Evolutionary conservation across 2,113 vertebrate genomes (phyloP), one percentile per base, ranked within the genome.

Genomic region (Petroica traversi): DNA sequence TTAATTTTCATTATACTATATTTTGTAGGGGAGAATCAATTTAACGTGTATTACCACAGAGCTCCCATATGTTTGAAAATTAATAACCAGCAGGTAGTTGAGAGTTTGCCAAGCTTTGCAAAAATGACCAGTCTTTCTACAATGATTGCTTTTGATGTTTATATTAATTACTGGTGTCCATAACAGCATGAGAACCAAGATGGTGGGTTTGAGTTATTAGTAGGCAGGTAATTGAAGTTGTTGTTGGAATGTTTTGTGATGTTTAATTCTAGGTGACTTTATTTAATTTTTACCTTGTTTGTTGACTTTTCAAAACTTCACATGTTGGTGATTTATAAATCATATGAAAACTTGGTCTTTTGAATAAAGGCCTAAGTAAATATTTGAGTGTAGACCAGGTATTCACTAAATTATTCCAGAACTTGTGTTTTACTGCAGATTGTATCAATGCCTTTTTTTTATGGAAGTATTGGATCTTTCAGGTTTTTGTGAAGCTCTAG

Each of bases 31-130:
- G 98, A 98, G 98, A 99, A 98, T 98, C 98, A 99, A 98, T 99
- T 99, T 99, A 97, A 98, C 45, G 33, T 98, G 98, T 98, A 98
- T 98, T 98, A 99, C 99, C 98, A 98, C 98, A 98, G 99, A 97
- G 98, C 97, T 99, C 98, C 99, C 99, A 99, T 99, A 99, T 99
- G 99, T 98, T 99, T 98, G 98, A 98, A 99, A 99, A 99, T 99
- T 98, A 99, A 99, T 99, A 99, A 99, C 96, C 99, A 99, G 99
- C 99, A 99, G 99, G 99, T 99, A 98, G 96, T 98, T 98, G 98
- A 98, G 98, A 98, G 98, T 98, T 98, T 99, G 99, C 99, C 99
- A 99, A 99, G 98, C 97, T 98, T 98, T 98, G 89, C 98, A 98
- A 98, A 99, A 99, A 99, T 99, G 99, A 99, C 99, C 98, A 98